phyloP scores from a whole-genome alignment of 2,888 invertebrate genomes.

The Volucella inanis region DNA sequence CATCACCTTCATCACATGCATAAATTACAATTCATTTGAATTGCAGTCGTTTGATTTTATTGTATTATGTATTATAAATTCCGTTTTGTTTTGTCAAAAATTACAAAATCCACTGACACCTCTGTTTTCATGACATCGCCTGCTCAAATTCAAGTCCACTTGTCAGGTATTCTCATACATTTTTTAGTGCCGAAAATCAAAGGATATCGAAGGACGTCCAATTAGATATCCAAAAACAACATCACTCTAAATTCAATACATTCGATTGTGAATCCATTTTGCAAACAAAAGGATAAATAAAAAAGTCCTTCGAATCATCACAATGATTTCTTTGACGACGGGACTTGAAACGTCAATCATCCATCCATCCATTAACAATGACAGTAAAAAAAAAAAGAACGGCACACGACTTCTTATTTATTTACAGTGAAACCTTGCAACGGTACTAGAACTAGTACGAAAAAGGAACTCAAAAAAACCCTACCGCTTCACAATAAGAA shows the following conservation, averaged over 20 bases:
- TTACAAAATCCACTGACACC: background rate
- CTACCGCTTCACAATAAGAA: background rate
- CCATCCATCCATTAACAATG: constrained; percentile 12
- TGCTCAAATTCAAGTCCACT: constrained; percentile 1
- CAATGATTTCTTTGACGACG: background rate
- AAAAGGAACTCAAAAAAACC: background rate
- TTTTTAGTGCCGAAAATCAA: background rate
- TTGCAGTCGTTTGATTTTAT: background rate
- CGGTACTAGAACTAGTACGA: background rate
- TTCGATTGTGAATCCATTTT: background rate
- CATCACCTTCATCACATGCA: background rate
- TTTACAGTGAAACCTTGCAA: background rate
- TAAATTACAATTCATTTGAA: background rate
- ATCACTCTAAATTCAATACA: background rate
- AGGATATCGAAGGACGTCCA: background rate
- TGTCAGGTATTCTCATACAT: background rate
- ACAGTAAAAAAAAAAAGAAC: constrained; percentile 11
- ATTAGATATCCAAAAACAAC: background rate
- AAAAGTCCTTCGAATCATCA: constrained; percentile 10
- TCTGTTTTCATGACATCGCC: constrained; percentile 3
- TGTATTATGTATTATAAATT: too few relatives aligned
- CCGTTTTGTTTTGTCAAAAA: background rate
- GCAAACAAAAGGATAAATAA: background rate
- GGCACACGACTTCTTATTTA: constrained; percentile 6
- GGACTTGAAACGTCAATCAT: background rate